Evolutionary conservation across 2,797 vertebrate species (phyloP), one percentile per base, ranked within the genome.

Genomic region (Acipenser ruthenus): DNA sequence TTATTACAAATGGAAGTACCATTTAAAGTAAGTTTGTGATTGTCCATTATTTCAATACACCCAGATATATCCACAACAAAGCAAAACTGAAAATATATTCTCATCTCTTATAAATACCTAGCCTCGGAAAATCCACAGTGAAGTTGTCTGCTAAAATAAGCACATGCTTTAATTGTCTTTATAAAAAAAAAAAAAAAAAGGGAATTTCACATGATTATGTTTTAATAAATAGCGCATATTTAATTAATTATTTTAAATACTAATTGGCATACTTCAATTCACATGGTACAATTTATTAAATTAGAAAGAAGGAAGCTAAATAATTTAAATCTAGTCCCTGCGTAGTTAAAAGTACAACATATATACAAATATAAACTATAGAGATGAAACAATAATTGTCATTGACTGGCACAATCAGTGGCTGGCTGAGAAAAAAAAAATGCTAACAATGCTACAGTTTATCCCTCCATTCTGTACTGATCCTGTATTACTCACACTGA

Each of bases 161-260:
- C 15, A 18, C 15, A 18, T 18, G 15, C 15, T 18, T 18, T 18
- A 18, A 18, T 18, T 18, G 15, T 18, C 15, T 18, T 18, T 18
- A 18, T 18, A 18, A 18, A 18, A 18, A 56, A 12, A 10, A 56
- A 2, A 10, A 56, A 10, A n/a, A n/a, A n/a, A n/a, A 56, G 10
- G 6, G 6, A n/a, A 56, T 9, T 62, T 62, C n/a, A 62, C 9
- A 62, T 10, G 70, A 65, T 65, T 83, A 56, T 70, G 78, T 81
- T 77, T 79, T 81, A 88, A 90, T 84, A 88, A 90, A 91, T 90
- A 91, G 80, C 84, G 71, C 78, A 82, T 52, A 75, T 81, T 76
- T 70, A 81, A 80, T 79, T 75, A 83, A 86, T 77, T 68, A 81
- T 83, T 75, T 79, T 81, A 78, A 86, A 82, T 81, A 80, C 81